Evolutionary conservation across 1,140 invertebrate genomes (phyloP).

Genomic region (Psix sp.): DNA sequence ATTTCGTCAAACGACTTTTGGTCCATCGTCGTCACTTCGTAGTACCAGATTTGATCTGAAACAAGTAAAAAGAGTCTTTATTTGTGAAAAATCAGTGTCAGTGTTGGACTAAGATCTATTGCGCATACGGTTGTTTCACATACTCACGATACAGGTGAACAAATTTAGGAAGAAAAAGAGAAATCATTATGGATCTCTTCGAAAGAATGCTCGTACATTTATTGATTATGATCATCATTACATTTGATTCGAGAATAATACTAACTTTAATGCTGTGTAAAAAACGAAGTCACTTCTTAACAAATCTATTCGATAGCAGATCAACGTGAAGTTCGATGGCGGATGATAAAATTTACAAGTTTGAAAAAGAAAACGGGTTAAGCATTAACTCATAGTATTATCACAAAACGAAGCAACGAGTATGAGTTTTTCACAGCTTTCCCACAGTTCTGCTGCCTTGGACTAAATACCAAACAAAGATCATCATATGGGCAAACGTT

Average conservation of each 20-base stretch:
- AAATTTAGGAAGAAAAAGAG: slow-evolving; percentile 25
- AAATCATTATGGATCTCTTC: slow-evolving; percentile 6
- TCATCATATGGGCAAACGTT: too few relatives aligned
- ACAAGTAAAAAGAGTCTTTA: slow-evolving; percentile 21
- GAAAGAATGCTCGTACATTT: slow-evolving; percentile 47
- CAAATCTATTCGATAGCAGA: slow-evolving; percentile 28
- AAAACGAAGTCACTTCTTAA: slow-evolving; percentile 26
- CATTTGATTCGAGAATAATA: slow-evolving; percentile 51
- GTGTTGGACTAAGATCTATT: neutral
- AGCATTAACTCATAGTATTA: too few relatives aligned
- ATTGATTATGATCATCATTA: slow-evolving; percentile 46
- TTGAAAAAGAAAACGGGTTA: neutral
- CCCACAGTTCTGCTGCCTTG: too few relatives aligned
- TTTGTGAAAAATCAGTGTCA: slow-evolving; percentile 2
- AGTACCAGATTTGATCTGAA: slow-evolving; percentile 39
- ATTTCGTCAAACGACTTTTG: slow-evolving; percentile 1
- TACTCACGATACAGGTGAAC: too few relatives aligned
- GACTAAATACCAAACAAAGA: too few relatives aligned
- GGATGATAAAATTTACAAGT: neutral
- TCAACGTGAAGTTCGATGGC: slow-evolving; percentile 15
- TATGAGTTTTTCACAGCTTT: too few relatives aligned
- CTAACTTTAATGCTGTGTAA: slow-evolving; percentile 31
- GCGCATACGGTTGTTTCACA: neutral
- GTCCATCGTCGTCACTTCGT: slow-evolving; percentile 9
- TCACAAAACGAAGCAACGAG: too few relatives aligned